These are phyloP conservation scores for Drosophila takahashii DNA, from an alignment of 1,140 invertebrate species.

Conservation along the genomic window DNA sequence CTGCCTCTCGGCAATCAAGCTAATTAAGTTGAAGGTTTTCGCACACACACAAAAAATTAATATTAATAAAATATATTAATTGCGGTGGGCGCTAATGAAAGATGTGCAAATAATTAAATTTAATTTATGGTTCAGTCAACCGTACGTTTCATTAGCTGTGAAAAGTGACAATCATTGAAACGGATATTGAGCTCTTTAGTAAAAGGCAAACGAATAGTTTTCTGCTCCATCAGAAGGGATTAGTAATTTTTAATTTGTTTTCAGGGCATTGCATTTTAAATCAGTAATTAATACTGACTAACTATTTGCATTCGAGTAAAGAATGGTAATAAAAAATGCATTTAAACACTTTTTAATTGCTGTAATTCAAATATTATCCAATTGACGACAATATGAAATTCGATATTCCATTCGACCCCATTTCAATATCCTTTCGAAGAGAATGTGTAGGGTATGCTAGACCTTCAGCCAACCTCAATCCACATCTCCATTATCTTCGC, in stretches of 20 bases:
- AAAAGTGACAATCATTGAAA: conserved; percentile 10
- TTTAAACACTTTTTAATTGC: too few relatives aligned
- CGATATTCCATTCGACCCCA: background rate
- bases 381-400: too few relatives aligned
- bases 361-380: background rate
- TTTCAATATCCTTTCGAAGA: background rate
- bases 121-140: conserved; percentile 24
- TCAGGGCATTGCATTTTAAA: conserved; percentile 5
- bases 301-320: too few relatives aligned
- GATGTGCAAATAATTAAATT: conserved; percentile 26
- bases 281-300: conserved; percentile 7
- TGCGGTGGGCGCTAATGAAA: conserved; percentile 27
- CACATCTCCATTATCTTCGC: background rate
- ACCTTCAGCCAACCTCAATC: background rate
- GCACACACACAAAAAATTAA: conserved; percentile 28
- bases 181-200: conserved; percentile 4
- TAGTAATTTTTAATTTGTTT: conserved; percentile 1
- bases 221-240: conserved; percentile 4
- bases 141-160: conserved; percentile 28
- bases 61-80: conserved; percentile 56
- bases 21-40: conserved; percentile 54
- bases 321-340: too few relatives aligned
- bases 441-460: background rate
- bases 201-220: conserved; percentile 15
- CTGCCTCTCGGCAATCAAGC: conserved; percentile 42